A percentile compares a stretch with the other conserved stretches of the same genome.
These are phyloP conservation scores for Heteromormyrus szaboi DNA, from an alignment of 2,797 vertebrate species.

Conservation along the genomic window DNA sequence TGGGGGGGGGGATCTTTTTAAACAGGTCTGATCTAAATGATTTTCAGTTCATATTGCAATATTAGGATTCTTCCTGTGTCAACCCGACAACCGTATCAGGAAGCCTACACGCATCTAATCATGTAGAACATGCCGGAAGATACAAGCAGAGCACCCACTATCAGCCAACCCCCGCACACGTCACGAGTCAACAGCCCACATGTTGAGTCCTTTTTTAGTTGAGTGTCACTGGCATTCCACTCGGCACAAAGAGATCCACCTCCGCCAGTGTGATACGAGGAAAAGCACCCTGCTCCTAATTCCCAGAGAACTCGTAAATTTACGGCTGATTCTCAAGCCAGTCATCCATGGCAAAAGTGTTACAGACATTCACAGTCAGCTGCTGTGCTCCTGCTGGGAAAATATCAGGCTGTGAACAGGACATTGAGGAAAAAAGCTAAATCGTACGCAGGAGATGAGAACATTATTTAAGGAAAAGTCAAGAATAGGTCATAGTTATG, in stretches of 20 bases:
- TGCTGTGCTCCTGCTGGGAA: background rate
- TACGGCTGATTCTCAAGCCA: background rate
- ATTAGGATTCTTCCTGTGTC: background rate
- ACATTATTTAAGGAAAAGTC: background rate
- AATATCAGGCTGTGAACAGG: background rate
- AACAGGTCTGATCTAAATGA: background rate
- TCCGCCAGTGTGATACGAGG: background rate
- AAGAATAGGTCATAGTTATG: background rate
- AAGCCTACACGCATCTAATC: background rate
- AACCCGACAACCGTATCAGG: background rate
- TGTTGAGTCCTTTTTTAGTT: background rate
- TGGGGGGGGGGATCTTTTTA: background rate
- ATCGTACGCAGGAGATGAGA: background rate
- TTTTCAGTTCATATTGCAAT: background rate
- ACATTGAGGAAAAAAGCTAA: background rate
- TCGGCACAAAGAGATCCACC: background rate
- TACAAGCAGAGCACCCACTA: background rate
- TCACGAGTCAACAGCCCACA: background rate
- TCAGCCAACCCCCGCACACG: background rate
- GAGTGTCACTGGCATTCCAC: background rate
- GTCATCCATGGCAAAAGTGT: slow-evolving; percentile 1
- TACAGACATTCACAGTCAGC: background rate
- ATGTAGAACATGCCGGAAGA: background rate
- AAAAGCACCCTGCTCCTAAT: background rate
- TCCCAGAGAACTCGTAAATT: background rate